phyloP scores from a whole-genome alignment of 1,140 invertebrate species.

The Drosophila insularis region DNA sequence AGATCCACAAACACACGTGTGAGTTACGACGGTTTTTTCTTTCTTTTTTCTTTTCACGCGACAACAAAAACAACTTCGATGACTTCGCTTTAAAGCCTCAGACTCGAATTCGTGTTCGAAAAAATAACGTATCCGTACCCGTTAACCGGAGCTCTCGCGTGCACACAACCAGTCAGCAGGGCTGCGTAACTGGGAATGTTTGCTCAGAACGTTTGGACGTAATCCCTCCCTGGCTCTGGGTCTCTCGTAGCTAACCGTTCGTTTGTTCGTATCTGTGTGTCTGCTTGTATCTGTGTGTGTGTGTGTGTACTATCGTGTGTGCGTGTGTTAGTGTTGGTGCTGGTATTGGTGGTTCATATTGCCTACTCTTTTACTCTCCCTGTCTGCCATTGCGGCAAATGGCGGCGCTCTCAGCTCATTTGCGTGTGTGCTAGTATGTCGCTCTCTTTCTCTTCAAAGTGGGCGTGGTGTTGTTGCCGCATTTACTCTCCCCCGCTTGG shows the following conservation, averaged over 20 bases:
- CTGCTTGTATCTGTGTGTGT: conserved; percentile 10
- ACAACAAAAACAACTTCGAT: conserved; percentile 15
- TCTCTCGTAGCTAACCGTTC: neutral
- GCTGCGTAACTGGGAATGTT: conserved; percentile 69
- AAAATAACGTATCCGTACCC: conserved; percentile 20
- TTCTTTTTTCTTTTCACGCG: neutral
- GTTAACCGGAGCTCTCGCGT: conserved; percentile 35
- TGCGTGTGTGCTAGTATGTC: conserved; percentile 45
- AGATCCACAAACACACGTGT: neutral
- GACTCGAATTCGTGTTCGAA: conserved; percentile 27
- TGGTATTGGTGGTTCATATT: conserved; percentile 8
- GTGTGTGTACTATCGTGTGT: neutral
- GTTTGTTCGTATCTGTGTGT: conserved; percentile 1
- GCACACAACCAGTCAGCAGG: conserved; percentile 61
- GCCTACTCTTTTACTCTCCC: conserved; percentile 29
- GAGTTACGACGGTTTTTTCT: neutral
- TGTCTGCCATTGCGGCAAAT: conserved; percentile 50
- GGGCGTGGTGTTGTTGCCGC: conserved; percentile 64
- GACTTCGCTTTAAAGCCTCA: conserved; percentile 11
- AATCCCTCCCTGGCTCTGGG: conserved; percentile 23
- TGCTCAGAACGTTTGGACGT: conserved; percentile 43
- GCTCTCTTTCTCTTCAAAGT: conserved; percentile 56
- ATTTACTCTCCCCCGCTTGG: conserved; percentile 22
- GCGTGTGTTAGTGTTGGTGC: conserved; percentile 10
- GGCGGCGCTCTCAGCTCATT: conserved; percentile 77